phyloP scores from a whole-genome alignment of 2,113 vertebrate genomes.

The Gopherus evgoodei region DNA sequence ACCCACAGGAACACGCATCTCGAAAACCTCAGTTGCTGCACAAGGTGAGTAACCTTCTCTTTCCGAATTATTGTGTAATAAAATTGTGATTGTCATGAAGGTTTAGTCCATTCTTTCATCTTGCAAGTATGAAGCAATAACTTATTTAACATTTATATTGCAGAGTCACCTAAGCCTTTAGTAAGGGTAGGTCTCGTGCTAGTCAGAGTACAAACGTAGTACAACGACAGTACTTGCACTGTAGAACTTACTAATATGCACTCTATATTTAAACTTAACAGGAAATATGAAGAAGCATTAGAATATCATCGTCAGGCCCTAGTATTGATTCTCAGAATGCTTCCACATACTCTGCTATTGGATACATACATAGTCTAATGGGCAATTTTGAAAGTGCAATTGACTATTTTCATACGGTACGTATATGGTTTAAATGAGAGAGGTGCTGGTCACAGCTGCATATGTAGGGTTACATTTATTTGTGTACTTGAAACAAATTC shows the following conservation, averaged over 20 bases:
- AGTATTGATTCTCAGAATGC: slow-evolving; percentile 95
- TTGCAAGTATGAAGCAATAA: neutral
- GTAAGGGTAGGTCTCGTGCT: neutral
- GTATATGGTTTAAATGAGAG: slow-evolving; percentile 15
- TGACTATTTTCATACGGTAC: slow-evolving; percentile 98
- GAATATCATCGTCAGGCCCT: slow-evolving; percentile 98
- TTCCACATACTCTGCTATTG: slow-evolving; percentile 96
- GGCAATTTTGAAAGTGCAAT: slow-evolving; percentile 98
- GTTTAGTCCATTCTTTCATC: neutral
- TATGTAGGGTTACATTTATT: rapidly evolving
- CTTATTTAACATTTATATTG: neutral
- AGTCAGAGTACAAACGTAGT: neutral
- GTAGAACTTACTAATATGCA: neutral
- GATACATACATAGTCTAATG: slow-evolving; percentile 97
- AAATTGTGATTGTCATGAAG: neutral
- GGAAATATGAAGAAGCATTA: slow-evolving; percentile 95
- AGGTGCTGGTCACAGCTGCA: neutral
- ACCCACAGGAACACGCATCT: no score
- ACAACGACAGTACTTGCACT: neutral
- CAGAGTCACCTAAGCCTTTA: neutral
- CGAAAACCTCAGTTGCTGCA: no score
- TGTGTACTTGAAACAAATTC: neutral
- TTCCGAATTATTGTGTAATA: neutral
- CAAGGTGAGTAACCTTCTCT: neutral
- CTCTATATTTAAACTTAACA: slow-evolving; percentile 56